Evolutionary conservation across 2,888 invertebrate genomes (phyloP).

Genomic region (Magallana nippona): DNA sequence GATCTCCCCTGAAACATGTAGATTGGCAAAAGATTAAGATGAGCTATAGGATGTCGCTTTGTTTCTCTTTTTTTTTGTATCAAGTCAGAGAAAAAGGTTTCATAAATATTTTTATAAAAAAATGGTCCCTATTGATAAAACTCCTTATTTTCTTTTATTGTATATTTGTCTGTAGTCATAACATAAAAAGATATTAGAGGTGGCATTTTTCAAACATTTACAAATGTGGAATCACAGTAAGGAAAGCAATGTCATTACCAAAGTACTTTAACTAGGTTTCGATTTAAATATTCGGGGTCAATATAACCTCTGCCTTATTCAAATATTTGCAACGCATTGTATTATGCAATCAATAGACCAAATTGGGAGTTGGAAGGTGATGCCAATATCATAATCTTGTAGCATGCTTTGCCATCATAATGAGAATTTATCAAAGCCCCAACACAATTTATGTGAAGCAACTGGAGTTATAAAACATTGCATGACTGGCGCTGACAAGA

Average conservation of each 20-base stretch:
- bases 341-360: neutral
- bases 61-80: no score
- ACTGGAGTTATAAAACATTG: neutral
- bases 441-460: constrained; percentile 16
- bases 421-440: neutral
- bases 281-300: constrained; percentile 7
- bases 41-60: no score
- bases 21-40: no score
- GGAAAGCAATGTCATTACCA: neutral
- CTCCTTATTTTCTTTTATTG: no score
- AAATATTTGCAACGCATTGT: constrained; percentile 17
- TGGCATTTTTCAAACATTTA: no score
- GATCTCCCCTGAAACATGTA: no score
- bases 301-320: constrained; percentile 9
- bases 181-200: no score
- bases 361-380: neutral
- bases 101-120: no score
- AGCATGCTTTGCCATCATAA: neutral
- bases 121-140: no score
- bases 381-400: neutral
- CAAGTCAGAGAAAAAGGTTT: no score
- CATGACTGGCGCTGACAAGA: neutral
- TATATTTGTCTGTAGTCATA: no score
- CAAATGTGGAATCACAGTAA: no score
- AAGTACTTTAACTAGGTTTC: neutral